Evolutionary conservation across 2,113 vertebrate species (phyloP).

Genomic region (Leptosomus discolor): DNA sequence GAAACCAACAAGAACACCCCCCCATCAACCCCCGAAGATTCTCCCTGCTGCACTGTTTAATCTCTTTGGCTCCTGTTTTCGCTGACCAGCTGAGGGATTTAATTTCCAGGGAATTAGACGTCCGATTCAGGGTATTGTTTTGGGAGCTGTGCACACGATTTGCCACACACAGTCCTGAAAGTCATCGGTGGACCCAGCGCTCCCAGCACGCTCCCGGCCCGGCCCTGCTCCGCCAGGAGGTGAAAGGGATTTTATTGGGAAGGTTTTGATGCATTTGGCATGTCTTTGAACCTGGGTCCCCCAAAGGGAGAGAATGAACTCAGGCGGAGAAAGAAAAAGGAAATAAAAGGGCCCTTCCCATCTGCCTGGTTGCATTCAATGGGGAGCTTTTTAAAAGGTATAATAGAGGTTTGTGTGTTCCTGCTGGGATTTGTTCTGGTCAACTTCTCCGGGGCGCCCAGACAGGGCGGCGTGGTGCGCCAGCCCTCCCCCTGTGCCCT

Average conservation of each 20-base stretch:
- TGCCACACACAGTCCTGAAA: constrained; percentile 58
- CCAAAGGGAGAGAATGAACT: constrained; percentile 46
- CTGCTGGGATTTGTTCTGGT: constrained; percentile 64
- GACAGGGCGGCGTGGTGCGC: neutral
- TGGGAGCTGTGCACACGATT: constrained; percentile 6
- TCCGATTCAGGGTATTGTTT: constrained; percentile 36
- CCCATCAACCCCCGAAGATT: neutral
- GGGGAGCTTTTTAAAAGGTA: constrained; percentile 33
- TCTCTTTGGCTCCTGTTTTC: constrained; percentile 47
- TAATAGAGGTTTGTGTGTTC: constrained; percentile 57
- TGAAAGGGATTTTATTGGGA: constrained; percentile 52
- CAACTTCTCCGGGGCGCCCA: neutral
- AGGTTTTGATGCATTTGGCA: constrained; percentile 49
- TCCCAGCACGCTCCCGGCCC: neutral
- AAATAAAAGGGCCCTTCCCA: constrained; percentile 53
- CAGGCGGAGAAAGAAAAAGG: constrained; percentile 43
- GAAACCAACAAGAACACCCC: neutral
- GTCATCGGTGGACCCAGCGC: neutral
- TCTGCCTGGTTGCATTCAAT: constrained; percentile 41
- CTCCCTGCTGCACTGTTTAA: constrained; percentile 8
- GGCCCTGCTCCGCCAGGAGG: neutral
- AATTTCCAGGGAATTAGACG: constrained; percentile 46
- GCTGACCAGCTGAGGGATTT: constrained; percentile 44
- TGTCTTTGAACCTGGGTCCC: constrained; percentile 53
- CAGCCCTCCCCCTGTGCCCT: neutral